Conservation (phyloP, 2,888 invertebrate genomes). For the Polyploca ridens region DNA sequence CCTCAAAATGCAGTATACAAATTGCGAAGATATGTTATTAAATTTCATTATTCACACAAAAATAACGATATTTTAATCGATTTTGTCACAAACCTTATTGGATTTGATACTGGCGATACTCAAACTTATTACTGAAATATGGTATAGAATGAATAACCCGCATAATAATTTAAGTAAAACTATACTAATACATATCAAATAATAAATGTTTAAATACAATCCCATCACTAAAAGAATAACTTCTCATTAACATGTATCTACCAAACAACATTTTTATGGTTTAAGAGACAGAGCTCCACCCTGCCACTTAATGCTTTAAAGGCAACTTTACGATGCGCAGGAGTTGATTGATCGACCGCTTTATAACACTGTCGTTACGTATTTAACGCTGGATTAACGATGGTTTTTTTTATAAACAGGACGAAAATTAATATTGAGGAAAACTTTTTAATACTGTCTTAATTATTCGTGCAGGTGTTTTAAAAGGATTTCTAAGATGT, state of each 20-base stretch:
- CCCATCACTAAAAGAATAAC: neutral
- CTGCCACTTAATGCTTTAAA: conserved; percentile 18
- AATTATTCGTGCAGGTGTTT: conserved; percentile 11
- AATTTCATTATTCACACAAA: no score
- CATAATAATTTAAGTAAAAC: no score
- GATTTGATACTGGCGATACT: no score
- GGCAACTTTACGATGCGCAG: conserved; percentile 29
- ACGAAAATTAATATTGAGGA: conserved; percentile 14
- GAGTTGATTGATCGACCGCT: conserved; percentile 33
- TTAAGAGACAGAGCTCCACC: conserved; percentile 3
- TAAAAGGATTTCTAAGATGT: neutral
- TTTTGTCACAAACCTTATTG: no score
- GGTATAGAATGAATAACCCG: no score
- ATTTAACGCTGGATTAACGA: conserved; percentile 28
- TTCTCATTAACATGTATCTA: neutral
- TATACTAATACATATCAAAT: neutral
- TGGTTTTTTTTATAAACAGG: conserved; percentile 28
- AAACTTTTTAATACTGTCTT: conserved; percentile 3
- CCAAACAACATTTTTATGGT: conserved; percentile 5
- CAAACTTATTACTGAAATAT: no score
- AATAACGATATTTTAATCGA: no score
- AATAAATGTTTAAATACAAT: neutral
- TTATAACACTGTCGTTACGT: conserved; percentile 29
- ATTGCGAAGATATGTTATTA: no score
- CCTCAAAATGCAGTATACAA: no score